Conservation (phyloP, 2,888 invertebrate species). For the Lissonota sp. region DNA sequence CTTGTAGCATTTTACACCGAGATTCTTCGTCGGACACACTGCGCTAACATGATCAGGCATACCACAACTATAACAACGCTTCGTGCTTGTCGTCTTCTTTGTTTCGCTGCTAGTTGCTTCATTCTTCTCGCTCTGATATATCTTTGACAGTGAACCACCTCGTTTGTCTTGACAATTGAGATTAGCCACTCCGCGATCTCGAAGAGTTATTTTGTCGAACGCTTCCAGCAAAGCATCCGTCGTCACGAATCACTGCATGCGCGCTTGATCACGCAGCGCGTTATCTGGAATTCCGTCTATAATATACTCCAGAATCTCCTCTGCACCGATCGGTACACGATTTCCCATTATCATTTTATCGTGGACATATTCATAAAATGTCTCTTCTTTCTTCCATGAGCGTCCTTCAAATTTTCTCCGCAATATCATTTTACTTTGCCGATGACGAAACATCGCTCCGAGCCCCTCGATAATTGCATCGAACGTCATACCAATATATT, state of each 20-base stretch:
- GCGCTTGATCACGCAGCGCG: conserved; percentile 38
- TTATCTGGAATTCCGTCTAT: conserved; percentile 49
- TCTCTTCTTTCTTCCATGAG: conserved; percentile 22
- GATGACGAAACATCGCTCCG: conserved; percentile 30
- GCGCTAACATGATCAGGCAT: conserved; percentile 37
- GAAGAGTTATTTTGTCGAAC: conserved; percentile 21
- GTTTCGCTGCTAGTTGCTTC: too few species aligned
- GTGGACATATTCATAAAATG: conserved; percentile 59
- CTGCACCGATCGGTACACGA: conserved; percentile 42
- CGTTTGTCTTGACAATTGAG: too few species aligned
- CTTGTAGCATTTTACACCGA: conserved; percentile 51
- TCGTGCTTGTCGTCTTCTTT: too few species aligned
- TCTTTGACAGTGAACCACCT: not conserved
- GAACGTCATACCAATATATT: conserved; percentile 40
- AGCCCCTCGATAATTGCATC: conserved; percentile 25
- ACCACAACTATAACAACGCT: conserved; percentile 48
- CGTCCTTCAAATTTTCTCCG: conserved; percentile 38
- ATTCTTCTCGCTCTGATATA: not conserved
- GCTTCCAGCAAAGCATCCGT: conserved; percentile 37
- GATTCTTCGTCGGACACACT: conserved; percentile 38
- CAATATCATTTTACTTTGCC: conserved; percentile 28
- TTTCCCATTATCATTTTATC: conserved; percentile 55
- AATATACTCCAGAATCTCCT: conserved; percentile 42
- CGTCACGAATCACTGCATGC: conserved; percentile 36
- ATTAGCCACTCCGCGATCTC: conserved; percentile 1